phyloP scores from a whole-genome alignment of 92 coral and sea anemone species.

The Porites rus region DNA sequence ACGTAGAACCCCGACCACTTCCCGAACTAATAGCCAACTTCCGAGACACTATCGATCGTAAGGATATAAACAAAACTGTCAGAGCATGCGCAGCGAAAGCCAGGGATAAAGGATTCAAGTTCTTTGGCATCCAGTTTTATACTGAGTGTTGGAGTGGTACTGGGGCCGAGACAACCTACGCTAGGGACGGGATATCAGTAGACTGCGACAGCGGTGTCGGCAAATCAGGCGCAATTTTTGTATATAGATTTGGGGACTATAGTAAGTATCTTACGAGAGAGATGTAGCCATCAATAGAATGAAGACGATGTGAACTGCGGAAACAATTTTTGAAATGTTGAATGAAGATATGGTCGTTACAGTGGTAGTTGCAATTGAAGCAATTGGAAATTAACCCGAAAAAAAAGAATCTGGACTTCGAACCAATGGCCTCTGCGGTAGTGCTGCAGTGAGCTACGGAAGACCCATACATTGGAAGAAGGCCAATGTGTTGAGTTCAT shows the following conservation, averaged over 20 bases:
- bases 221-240: constrained; percentile 74
- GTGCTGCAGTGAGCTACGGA: no score
- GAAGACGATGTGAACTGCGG: no score
- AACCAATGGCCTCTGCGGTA: no score
- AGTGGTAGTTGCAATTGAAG: no score
- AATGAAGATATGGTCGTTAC: no score
- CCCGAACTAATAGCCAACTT: constrained; percentile 86
- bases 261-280: constrained; percentile 41
- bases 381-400: no score
- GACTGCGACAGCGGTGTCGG: constrained; percentile 79
- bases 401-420: no score
- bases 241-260: constrained; percentile 69
- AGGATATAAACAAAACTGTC: constrained; percentile 70
- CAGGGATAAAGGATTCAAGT: constrained; percentile 43
- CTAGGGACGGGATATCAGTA: constrained; percentile 68
- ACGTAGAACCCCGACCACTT: constrained; percentile 87
- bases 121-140: constrained; percentile 77
- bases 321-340: no score
- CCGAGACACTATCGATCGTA: constrained; percentile 60
- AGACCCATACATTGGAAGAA: no score
- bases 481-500: no score
- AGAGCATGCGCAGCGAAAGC: constrained; percentile 81
- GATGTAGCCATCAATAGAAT: no score
- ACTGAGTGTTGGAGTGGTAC: constrained; percentile 89
- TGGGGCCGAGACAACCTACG: constrained; percentile 69